Conservation (phyloP, 2,797 vertebrate genomes). For the Etheostoma nigrum region DNA sequence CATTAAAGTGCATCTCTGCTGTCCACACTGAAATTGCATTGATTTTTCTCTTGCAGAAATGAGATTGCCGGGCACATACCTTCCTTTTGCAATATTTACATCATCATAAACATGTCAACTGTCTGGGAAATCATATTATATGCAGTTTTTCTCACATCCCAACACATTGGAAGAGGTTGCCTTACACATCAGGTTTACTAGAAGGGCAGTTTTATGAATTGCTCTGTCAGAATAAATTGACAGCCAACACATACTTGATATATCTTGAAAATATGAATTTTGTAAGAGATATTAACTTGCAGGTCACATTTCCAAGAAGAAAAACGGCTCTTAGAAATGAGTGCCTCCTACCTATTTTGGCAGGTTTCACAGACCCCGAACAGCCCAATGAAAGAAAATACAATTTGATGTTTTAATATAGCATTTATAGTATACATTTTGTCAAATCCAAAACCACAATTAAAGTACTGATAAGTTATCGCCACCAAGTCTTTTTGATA, state of each 20-base stretch:
- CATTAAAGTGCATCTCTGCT: constrained; percentile 34
- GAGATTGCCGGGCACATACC: constrained; percentile 22
- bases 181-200: not conserved
- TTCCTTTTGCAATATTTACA: constrained; percentile 41
- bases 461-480: not conserved
- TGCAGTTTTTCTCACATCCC: constrained; percentile 13
- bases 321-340: not conserved
- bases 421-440: not conserved
- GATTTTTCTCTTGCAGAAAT: constrained; percentile 43
- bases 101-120: constrained; percentile 21
- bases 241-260: not conserved
- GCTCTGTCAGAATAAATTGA: not conserved
- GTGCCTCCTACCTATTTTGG: not conserved
- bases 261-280: not conserved
- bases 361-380: not conserved
- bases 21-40: constrained; percentile 15
- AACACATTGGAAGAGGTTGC: not conserved
- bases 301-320: not conserved
- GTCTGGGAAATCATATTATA: not conserved
- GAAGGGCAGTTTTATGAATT: not conserved
- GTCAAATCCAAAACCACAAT: not conserved
- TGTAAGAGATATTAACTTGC: not conserved
- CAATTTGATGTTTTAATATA: not conserved
- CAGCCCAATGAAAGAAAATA: not conserved
- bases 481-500: not conserved